phyloP scores from a whole-genome alignment of 2,797 vertebrate genomes.

The Falco columbarius region DNA sequence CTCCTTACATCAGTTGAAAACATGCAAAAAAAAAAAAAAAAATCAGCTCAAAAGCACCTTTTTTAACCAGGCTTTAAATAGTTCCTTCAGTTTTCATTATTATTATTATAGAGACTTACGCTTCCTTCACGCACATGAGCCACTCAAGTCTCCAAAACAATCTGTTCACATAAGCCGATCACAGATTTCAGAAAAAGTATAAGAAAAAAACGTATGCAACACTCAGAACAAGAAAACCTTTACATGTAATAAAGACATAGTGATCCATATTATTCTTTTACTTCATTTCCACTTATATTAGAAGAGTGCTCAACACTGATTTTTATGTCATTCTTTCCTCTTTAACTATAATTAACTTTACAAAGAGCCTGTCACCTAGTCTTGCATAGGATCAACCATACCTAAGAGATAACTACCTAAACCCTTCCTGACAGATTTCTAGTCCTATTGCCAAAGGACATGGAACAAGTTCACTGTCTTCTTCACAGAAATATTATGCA shows the following conservation, averaged over 20 bases:
- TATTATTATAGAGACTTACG: slow-evolving; percentile 24
- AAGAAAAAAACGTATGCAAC: not conserved
- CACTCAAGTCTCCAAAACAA: not conserved
- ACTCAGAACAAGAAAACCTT: not conserved
- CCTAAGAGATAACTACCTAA: not conserved
- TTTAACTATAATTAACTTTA: not conserved
- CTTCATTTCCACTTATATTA: not conserved
- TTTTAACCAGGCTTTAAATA: slow-evolving; percentile 30
- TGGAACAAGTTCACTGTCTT: not conserved
- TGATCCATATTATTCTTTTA: not conserved
- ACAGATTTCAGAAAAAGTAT: not conserved
- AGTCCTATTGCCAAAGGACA: not conserved
- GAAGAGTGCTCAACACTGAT: fast-evolving
- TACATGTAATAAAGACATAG: not conserved
- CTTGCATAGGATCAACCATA: not conserved
- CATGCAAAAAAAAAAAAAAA: slow-evolving; percentile 42
- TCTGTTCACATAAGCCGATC: not conserved
- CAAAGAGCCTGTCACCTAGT: not conserved
- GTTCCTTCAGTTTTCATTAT: slow-evolving; percentile 18
- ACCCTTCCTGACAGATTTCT: not conserved
- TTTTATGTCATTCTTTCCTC: not conserved
- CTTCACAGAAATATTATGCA: not conserved
- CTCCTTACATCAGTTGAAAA: not conserved
- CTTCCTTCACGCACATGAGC: not conserved
- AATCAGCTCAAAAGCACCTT: slow-evolving; percentile 31